A percentile compares a stretch with the other conserved stretches of the same genome.
These are phyloP conservation scores for Apotomis turbidana DNA, from an alignment of 2,888 invertebrate species.

Conservation along the genomic window DNA sequence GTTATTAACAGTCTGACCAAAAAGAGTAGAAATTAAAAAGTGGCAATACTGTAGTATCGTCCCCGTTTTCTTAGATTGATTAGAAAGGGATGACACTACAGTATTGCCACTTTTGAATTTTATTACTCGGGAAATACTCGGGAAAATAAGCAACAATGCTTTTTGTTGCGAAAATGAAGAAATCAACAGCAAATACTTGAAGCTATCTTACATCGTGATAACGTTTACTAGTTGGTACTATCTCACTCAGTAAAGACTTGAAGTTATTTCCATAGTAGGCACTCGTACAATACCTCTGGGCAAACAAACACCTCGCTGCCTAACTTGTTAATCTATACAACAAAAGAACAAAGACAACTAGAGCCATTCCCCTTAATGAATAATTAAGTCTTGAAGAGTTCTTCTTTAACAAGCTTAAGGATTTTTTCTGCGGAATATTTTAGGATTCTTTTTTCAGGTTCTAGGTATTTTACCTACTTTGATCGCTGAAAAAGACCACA, in stretches of 20 bases:
- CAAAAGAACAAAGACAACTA: constrained; percentile 24
- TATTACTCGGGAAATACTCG: too few species aligned
- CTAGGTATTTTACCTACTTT: neutral
- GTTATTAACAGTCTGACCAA: too few species aligned
- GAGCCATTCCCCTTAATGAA: constrained; percentile 28
- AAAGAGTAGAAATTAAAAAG: too few species aligned
- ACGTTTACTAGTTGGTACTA: neutral
- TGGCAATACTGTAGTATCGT: too few species aligned
- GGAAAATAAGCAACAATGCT: too few species aligned
- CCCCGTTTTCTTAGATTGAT: too few species aligned
- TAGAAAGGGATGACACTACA: too few species aligned
- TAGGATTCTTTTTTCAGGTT: constrained; percentile 1
- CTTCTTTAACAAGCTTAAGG: constrained; percentile 12
- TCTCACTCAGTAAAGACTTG: neutral
- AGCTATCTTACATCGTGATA: neutral
- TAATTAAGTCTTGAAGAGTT: constrained; percentile 31
- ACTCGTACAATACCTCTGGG: neutral
- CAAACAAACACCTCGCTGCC: constrained; percentile 7
- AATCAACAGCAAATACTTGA: neutral
- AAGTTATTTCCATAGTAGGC: constrained; percentile 1
- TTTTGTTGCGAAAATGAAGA: neutral
- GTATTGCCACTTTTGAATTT: too few species aligned
- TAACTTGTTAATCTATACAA: constrained; percentile 11
- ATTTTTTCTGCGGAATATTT: constrained; percentile 23
- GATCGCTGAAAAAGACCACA: too few species aligned